Conservation (phyloP, 92 coral and sea anemone species). For the Siderastrea radians region DNA sequence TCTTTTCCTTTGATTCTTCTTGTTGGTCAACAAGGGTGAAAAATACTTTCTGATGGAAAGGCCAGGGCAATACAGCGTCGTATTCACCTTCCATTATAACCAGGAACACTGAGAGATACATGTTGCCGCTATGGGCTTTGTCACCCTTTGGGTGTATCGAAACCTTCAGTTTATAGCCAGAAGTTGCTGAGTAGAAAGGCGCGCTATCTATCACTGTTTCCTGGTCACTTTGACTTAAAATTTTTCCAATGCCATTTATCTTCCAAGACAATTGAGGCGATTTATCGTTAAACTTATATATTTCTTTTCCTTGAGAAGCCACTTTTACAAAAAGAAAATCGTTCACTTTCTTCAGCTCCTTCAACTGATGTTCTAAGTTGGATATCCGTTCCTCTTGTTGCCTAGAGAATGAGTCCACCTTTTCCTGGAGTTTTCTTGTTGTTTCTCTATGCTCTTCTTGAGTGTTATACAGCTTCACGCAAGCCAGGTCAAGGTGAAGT, state of each 20-base stretch:
- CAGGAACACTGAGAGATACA: conserved; percentile 27
- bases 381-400: neutral
- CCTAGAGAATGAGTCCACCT: neutral
- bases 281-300: neutral
- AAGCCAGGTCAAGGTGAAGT: neutral
- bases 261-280: neutral
- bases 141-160: conserved; percentile 37
- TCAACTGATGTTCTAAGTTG: neutral
- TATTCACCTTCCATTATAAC: conserved; percentile 29
- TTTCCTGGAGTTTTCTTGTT: neutral
- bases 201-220: neutral
- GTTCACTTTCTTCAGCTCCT: conserved; percentile 1
- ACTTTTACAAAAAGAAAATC: conserved; percentile 4
- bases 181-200: neutral
- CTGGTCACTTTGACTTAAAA: neutral
- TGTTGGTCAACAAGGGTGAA: neutral
- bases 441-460: neutral
- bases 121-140: neutral
- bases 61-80: conserved; percentile 32
- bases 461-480: neutral
- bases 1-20: neutral
- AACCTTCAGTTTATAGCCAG: conserved; percentile 12
- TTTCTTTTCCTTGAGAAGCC: conserved; percentile 1
- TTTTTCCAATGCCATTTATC: neutral
- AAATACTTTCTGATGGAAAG: neutral